These are phyloP conservation scores for Eurystomus glaucurus DNA, from an alignment of 2,797 vertebrate species.

Conservation along the genomic window DNA sequence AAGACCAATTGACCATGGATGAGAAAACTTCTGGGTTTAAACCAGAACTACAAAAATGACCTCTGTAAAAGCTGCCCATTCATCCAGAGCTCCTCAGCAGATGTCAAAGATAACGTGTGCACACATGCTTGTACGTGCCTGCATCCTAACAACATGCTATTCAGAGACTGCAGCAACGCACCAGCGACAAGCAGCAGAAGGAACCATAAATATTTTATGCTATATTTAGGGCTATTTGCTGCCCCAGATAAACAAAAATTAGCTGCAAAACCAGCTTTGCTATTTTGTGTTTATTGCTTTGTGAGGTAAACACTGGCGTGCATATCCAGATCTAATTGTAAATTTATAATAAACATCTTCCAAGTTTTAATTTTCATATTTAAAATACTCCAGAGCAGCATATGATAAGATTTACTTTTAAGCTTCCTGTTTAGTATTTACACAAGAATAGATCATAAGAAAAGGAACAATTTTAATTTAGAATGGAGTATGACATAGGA, in stretches of 20 bases:
- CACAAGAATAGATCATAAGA: neutral
- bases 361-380: neutral
- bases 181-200: neutral
- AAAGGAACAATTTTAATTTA: neutral
- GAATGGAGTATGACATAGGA: neutral
- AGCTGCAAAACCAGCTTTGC: neutral
- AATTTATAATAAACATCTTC: neutral
- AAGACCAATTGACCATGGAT: neutral
- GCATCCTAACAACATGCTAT: no score
- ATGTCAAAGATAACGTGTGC: fast-evolving
- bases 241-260: neutral
- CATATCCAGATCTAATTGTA: neutral
- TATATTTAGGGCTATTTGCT: neutral
- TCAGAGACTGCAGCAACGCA: fast-evolving
- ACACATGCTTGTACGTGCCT: fast-evolving
- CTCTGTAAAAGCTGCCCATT: neutral
- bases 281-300: neutral
- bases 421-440: neutral
- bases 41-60: neutral
- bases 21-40: neutral
- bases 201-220: neutral
- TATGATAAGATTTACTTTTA: neutral
- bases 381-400: neutral
- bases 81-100: neutral
- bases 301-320: fast-evolving